phyloP scores from a whole-genome alignment of 2,888 invertebrate genomes.

The Watsonalla cultraria region DNA sequence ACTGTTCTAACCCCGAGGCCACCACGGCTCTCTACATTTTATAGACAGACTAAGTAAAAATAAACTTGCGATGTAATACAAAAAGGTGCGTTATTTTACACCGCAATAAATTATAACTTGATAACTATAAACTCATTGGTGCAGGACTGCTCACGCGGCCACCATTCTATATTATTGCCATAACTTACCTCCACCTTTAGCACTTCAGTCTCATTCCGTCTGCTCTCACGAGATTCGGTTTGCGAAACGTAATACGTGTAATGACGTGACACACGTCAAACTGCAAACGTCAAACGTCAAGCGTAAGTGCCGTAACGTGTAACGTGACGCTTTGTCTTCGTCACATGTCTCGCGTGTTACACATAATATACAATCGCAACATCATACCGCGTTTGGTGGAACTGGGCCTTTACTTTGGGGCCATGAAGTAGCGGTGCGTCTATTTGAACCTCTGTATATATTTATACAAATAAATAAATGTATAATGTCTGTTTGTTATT shows the following conservation, averaged over 20 bases:
- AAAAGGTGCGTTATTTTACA: neutral
- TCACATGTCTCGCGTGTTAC: neutral
- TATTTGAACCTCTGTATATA: too few relatives aligned
- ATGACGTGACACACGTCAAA: neutral
- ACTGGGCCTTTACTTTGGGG: neutral
- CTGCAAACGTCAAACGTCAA: neutral
- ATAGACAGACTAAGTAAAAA: too few relatives aligned
- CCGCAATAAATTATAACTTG: neutral
- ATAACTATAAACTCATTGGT: too few relatives aligned
- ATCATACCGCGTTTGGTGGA: neutral
- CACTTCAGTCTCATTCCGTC: neutral
- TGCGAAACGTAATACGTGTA: neutral
- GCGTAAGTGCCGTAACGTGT: slow-evolving; percentile 1
- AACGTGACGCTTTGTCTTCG: neutral
- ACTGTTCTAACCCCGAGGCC: too few relatives aligned
- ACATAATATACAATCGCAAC: neutral
- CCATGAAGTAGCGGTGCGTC: neutral
- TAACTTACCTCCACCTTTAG: neutral
- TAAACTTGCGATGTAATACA: too few relatives aligned
- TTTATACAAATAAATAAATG: too few relatives aligned
- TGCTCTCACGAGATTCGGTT: neutral
- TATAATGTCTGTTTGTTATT: too few relatives aligned
- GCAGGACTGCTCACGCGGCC: too few relatives aligned
- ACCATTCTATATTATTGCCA: neutral
- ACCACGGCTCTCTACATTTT: too few relatives aligned